Evolutionary conservation across 92 coral and sea anemone genomes (phyloP).

Genomic region (Palythoa grandiflora): DNA sequence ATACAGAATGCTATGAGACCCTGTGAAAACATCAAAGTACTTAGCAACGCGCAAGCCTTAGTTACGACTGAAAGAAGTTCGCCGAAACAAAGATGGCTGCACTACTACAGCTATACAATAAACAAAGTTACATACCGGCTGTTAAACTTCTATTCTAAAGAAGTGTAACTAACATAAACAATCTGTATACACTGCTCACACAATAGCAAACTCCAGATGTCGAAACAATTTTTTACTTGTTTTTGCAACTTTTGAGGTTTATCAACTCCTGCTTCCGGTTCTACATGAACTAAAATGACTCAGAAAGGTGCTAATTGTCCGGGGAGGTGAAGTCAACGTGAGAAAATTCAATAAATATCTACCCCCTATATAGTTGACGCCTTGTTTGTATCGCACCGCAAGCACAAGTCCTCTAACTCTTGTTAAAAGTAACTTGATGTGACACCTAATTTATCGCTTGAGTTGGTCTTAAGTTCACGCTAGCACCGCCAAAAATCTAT

Average conservation of each 20-base stretch:
- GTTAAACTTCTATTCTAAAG: too few relatives aligned
- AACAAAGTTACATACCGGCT: too few relatives aligned
- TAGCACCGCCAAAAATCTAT: background rate
- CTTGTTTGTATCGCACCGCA: slow-evolving; percentile 37
- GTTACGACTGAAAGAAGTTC: too few relatives aligned
- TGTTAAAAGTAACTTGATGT: background rate
- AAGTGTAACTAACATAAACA: background rate
- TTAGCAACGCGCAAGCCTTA: too few relatives aligned
- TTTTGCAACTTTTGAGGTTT: background rate
- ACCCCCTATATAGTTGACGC: slow-evolving; percentile 48
- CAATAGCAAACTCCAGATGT: background rate
- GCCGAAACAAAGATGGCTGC: too few relatives aligned
- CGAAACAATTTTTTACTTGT: background rate
- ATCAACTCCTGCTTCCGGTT: background rate
- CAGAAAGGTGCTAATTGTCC: slow-evolving; percentile 42
- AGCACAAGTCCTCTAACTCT: background rate
- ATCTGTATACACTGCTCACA: background rate
- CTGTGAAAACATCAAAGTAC: too few relatives aligned
- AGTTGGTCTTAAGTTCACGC: background rate
- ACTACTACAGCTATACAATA: too few relatives aligned
- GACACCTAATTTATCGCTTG: background rate
- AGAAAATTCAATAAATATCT: slow-evolving; percentile 33
- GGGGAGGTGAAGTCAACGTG: slow-evolving; percentile 47
- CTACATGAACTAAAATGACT: slow-evolving; percentile 35
- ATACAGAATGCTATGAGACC: too few relatives aligned